phyloP scores from a whole-genome alignment of 2,113 vertebrate species.

The Crotalus horridus region DNA sequence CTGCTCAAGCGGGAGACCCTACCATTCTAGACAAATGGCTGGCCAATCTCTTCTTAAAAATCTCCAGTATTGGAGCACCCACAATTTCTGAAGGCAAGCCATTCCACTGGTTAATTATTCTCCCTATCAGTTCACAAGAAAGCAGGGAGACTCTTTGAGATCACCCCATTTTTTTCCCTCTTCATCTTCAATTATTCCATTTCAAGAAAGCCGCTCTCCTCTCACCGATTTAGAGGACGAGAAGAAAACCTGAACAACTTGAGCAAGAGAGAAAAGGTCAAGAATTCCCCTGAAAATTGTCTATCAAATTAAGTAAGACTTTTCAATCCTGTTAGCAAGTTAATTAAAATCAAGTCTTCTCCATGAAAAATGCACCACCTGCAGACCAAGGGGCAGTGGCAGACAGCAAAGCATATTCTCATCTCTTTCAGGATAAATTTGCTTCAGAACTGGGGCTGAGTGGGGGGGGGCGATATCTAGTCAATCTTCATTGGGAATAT shows the following conservation, averaged over 20 bases:
- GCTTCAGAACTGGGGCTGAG: neutral
- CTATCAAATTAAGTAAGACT: constrained; percentile 53
- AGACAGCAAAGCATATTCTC: neutral
- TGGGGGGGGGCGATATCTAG: neutral
- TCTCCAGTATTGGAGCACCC: no score
- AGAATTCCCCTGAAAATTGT: constrained; percentile 42
- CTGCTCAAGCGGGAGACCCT: no score
- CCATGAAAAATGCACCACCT: constrained; percentile 1
- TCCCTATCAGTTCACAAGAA: neutral
- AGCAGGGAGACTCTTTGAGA: neutral
- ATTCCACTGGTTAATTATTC: neutral
- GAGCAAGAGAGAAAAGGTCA: constrained; percentile 42
- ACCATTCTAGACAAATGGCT: no score
- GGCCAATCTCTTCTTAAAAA: no score
- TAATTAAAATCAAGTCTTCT: constrained; percentile 52
- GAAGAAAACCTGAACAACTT: constrained; percentile 23
- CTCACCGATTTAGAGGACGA: constrained; percentile 50
- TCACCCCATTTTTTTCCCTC: constrained; percentile 8
- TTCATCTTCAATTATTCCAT: constrained; percentile 35
- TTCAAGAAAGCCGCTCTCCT: constrained; percentile 57
- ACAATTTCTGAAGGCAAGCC: no score
- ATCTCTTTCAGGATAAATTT: neutral
- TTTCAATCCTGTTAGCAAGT: constrained; percentile 57
- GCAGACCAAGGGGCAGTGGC: neutral
- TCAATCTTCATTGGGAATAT: neutral